These are phyloP conservation scores for Rhea pennata DNA, from an alignment of 2,113 vertebrate species.

Conservation along the genomic window DNA sequence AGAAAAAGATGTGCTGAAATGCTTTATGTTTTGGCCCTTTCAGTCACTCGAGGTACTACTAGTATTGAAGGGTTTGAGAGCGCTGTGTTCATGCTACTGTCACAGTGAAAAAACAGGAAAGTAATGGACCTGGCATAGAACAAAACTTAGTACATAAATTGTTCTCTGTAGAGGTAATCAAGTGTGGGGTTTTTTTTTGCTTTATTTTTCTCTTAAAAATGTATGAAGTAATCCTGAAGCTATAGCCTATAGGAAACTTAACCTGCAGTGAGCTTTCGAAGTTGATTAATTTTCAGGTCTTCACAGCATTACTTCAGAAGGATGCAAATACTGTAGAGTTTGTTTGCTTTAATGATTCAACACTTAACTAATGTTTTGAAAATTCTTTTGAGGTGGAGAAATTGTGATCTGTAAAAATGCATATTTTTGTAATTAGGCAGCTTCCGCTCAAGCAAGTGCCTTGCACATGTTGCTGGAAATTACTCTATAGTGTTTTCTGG, in stretches of 20 bases:
- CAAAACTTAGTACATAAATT: neutral
- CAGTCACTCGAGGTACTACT: neutral
- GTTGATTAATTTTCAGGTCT: neutral
- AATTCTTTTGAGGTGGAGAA: neutral
- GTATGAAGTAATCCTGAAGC: neutral
- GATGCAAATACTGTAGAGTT: neutral
- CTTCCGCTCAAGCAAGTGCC: neutral
- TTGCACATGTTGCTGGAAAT: slow-evolving; percentile 9
- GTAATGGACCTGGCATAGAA: neutral
- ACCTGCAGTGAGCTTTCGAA: neutral
- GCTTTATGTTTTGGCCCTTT: neutral
- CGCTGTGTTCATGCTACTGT: neutral
- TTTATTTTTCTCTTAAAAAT: neutral
- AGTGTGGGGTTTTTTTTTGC: neutral
- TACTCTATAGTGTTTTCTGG: neutral
- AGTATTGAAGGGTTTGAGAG: neutral
- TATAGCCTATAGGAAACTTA: neutral
- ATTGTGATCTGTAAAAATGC: neutral
- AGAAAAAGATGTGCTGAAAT: neutral
- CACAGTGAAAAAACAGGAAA: neutral
- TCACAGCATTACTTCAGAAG: neutral
- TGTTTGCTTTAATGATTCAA: neutral
- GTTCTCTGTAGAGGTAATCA: neutral
- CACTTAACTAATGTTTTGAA: neutral
- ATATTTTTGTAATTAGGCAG: neutral